A percentile compares a stretch with the other conserved stretches of the same genome.
These are phyloP conservation scores for Yponomeuta malinellus DNA, from an alignment of 2,888 invertebrate species.

Conservation along the genomic window DNA sequence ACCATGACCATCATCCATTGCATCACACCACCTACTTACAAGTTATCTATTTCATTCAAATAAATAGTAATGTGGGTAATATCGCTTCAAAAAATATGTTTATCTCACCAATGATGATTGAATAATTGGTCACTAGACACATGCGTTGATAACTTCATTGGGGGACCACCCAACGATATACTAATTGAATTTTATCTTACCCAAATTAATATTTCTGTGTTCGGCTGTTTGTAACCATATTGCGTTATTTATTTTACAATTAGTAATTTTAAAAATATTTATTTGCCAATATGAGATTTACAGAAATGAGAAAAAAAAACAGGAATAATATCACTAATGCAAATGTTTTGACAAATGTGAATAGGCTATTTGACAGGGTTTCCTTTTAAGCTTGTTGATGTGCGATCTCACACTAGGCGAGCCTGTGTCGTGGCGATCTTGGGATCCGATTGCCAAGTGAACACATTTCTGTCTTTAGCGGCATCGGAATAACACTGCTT, in stretches of 20 bases:
- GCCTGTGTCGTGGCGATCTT: too few species aligned
- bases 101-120: slow-evolving; percentile 21
- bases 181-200: slow-evolving; percentile 42
- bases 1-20: neutral
- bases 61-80: neutral
- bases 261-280: too few species aligned
- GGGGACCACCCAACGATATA: slow-evolving; percentile 37
- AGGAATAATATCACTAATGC: too few species aligned
- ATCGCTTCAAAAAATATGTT: neutral
- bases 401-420: too few species aligned
- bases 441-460: too few species aligned
- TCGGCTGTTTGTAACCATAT: neutral
- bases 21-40: slow-evolving; percentile 10
- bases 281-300: too few species aligned
- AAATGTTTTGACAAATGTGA: too few species aligned
- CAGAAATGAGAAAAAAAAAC: too few species aligned
- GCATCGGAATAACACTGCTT: too few species aligned
- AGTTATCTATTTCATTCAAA: neutral
- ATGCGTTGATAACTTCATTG: slow-evolving; percentile 35
- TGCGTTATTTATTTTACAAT: neutral
- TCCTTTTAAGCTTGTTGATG: too few species aligned
- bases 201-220: neutral
- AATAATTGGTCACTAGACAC: slow-evolving; percentile 30
- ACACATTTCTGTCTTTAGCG: too few species aligned
- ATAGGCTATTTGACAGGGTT: too few species aligned